Base-by-base conservation (phyloP, 2,888 invertebrate genomes). In the Chymomyza caudatula region DNA sequence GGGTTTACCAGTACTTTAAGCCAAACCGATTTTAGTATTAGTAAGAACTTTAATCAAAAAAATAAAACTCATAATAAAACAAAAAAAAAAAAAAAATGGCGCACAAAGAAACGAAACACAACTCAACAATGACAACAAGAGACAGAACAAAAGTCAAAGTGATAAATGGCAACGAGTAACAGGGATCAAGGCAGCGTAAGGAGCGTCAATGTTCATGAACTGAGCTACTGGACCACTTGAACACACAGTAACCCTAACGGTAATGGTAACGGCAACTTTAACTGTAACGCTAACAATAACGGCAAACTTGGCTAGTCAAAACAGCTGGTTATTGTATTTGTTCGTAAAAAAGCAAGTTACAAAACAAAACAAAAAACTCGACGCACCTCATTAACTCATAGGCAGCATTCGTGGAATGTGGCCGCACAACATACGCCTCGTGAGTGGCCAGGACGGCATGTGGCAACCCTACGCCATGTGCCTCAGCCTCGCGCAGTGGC, bases 351-450 rank as follows among this genome's bases (percentile, higher is more conserved):
- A 54, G 49, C 37, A 64, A 67, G 73, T 62, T 47, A 74, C 11
- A 22, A 43, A n/a, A 20, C 44, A 11, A 57, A 3, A 56, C 2
- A 8, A 22, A 69, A 74, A 73, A 67, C 80, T 70, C 84, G 89
- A 88, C 88, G 86, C 88, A 89, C 89, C 89, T 89, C 88, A 88
- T 86, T 70, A 86, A 77, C 63, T 89, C 88, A 78, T 86, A 83
- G 69, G 85, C 86, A 74, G 87, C 86, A 76, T 87, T 88, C 54
- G 88, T 88, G 76, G 88, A 87, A 79, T 88, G 87, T 73, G 87
- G 83, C 67, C 87, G 83, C 66, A 73, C 66, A 22, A 69, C 59
- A 37, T 54, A 73, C 17, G 69, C 59, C n/a, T 81, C 84, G 77
- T 77, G 82, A 17, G 76, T 70, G 20, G 72, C 64, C 68, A 84